Base-by-base conservation (phyloP, 2,797 vertebrate species). In the Alauda arvensis region DNA sequence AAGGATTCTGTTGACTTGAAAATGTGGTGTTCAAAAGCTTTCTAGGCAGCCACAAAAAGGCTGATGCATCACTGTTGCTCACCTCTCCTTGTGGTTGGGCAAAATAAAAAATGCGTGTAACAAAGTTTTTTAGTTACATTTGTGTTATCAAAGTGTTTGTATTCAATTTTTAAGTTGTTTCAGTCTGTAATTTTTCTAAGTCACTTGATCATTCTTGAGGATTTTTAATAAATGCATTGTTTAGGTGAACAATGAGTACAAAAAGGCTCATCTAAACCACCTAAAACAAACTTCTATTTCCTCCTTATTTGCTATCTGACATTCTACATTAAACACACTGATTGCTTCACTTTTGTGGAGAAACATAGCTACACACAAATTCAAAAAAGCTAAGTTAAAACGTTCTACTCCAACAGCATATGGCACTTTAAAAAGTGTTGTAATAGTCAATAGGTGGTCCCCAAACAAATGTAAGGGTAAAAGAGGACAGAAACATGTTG, bases 1-100 rank as follows among this genome's bases (percentile, higher is more conserved):
- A 81, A 81, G 69, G 75, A 77, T 26, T 83, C 72, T 57, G 57
- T 63, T 85, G 88, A 92, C 79, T 88, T 87, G 59, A 68, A 82
- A 77, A 26, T 51, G 55, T 43, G 65, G 84, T 69, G 75, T 93
- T 69, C 78, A 89, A 77, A 86, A 72, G 17, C 43, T 72, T 88
- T 90, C 52, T 60, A 88, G 49, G 56, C 55, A 77, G 61, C 42
- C 85, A 85, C 46, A 60, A 81, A 78, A 89, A 78, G 56, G 52
- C 89, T 72, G 40, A 86, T 61, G 42, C 29, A 65, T 75, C n/a
- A 39, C 72, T 79, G 37, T 43, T 76, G n/a, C 65, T 90, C 87
- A 82, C 83, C 51, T 77, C 33, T 65, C 42, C 26, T 25, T 43
- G 37, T 43, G 37, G 39, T 3, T 72, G 21, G 16, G 13, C 7